Base-by-base conservation (phyloP, 2,888 invertebrate genomes). In the Drosophila planitibia region DNA sequence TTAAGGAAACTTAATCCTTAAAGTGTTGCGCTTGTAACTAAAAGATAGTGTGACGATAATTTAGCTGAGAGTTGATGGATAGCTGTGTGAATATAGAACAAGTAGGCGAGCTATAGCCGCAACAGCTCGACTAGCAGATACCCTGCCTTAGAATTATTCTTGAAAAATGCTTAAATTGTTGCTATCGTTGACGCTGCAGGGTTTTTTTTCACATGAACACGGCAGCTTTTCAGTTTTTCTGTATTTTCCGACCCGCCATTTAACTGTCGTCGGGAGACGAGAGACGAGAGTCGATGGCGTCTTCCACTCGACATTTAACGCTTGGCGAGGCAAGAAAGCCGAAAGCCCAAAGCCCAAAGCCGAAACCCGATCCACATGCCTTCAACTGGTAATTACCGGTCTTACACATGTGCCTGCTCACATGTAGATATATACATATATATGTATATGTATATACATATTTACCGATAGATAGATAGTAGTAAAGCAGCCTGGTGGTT, bases 261-360 rank as follows among this genome's bases (percentile, higher is more conserved):
- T 76, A 25, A 25, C 25, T 1, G 25, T 2, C 25, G 25, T 25
- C 25, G 25, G 25, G 25, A 25, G 25, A 25, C 25, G 25, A 25
- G 25, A 25, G 25, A 9, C 9, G 58, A 9, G 47, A 22, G 39
- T 41, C 67, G 52, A 25, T 39, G 19, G 19, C 39, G 63, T 64
- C 25, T 51, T 57, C 63, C 44, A 76, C 68, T 79, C 72, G 66
- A 72, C 65, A 79, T 76, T 79, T 72, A 79, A 79, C 58, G 79
- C 79, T 79, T 69, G 72, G 51, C 62, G 76, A 68, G 60, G 72
- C 79, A 72, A 69, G 72, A 79, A 79, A 79, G 68, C 61, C 60
- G 30, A 70, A 59, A 41, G 69, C 55, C 69, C 25, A 70, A 59
- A 41, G 69, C 55, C 37, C 12, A 28, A 19, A 55, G 39, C 44